Percentiles rank a stretch among this genome's conserved stretches.
Conservation (phyloP, 2,888 invertebrate genomes). For the Drosophila pseudotalamancana region DNA sequence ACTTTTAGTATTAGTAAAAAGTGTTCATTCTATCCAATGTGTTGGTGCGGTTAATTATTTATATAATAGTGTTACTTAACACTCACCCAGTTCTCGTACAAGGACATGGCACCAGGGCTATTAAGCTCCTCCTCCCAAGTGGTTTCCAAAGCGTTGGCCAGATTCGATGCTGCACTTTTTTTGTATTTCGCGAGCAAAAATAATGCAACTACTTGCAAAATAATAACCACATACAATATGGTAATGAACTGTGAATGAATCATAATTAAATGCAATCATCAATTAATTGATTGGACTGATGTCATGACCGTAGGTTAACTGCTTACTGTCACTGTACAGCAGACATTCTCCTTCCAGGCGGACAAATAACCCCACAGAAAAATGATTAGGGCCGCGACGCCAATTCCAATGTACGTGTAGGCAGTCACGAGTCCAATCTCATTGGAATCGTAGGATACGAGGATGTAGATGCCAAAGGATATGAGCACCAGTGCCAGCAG, state of each 20-base stretch:
- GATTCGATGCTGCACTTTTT: conserved; percentile 57
- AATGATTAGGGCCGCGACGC: conserved; percentile 84
- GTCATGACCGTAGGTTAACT: conserved; percentile 4
- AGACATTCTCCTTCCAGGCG: conserved; percentile 93
- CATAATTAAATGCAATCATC: conserved; percentile 85
- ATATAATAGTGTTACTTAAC: background rate
- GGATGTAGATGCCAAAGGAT: conserved; percentile 72
- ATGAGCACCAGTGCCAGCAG: conserved; percentile 75
- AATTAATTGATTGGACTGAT: conserved; percentile 3
- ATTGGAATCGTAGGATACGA: conserved; percentile 65
- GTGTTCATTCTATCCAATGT: no score
- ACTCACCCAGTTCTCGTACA: conserved; percentile 80
- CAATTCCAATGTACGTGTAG: conserved; percentile 65
- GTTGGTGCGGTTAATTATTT: background rate
- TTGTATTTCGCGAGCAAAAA: conserved; percentile 44
- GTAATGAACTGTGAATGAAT: conserved; percentile 84
- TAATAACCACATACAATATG: conserved; percentile 65
- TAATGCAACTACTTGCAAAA: conserved; percentile 57
- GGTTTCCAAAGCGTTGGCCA: conserved; percentile 77
- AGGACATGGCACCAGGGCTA: conserved; percentile 77
- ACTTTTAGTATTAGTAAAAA: no score
- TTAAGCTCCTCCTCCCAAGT: conserved; percentile 84
- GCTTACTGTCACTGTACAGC: conserved; percentile 92
- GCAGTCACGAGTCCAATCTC: conserved; percentile 47
- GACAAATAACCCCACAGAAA: conserved; percentile 96